Evolutionary conservation across 1,140 invertebrate species (phyloP).

Genomic region (Leucophenga varia): DNA sequence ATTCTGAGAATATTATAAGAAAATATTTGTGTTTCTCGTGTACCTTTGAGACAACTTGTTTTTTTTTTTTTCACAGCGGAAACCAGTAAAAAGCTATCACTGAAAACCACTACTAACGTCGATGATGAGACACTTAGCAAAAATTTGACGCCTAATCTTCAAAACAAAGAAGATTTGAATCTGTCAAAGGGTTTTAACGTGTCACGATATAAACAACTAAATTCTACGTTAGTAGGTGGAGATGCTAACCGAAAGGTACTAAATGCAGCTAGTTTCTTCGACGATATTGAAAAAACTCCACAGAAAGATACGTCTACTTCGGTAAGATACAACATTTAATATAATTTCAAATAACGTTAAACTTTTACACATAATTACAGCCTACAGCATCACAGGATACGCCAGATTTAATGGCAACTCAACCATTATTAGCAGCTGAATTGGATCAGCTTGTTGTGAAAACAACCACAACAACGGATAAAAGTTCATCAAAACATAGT

Average conservation of each 20-base stretch:
- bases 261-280: constrained; percentile 7
- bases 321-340: background rate
- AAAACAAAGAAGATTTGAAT: too few species aligned
- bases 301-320: too few species aligned
- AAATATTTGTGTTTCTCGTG: too few species aligned
- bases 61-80: background rate
- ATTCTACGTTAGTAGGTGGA: constrained; percentile 1
- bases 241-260: background rate
- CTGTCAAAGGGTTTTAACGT: too few species aligned
- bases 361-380: constrained; percentile 1
- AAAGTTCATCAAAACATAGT: too few species aligned
- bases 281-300: background rate
- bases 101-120: background rate
- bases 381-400: background rate
- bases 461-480: constrained; percentile 5
- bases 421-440: constrained; percentile 1
- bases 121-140: constrained; percentile 5
- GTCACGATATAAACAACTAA: background rate
- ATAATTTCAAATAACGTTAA: background rate
- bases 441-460: constrained; percentile 7
- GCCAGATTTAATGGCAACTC: background rate
- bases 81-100: background rate
- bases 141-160: background rate
- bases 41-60: too few species aligned
- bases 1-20: too few species aligned